Conservation (phyloP, 2,888 invertebrate species). For the Cinara cedri region DNA sequence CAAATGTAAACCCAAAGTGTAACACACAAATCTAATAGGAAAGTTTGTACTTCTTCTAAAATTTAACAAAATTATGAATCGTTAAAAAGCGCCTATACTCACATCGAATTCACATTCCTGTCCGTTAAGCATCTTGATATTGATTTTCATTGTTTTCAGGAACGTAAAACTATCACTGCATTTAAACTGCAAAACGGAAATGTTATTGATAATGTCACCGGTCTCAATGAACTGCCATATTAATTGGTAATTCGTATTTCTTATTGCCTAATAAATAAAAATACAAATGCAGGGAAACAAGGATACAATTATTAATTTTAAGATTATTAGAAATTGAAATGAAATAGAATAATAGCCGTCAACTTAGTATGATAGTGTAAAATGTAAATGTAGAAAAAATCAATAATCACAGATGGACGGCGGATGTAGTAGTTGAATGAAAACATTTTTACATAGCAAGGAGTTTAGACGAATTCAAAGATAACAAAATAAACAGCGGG, state of each 20-base stretch:
- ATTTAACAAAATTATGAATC: conserved; percentile 39
- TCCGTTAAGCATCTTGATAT: conserved; percentile 60
- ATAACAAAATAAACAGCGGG: not conserved
- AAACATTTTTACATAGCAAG: not conserved
- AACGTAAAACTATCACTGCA: not conserved
- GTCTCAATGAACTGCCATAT: not conserved
- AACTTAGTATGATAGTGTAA: not conserved
- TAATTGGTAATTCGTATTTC: not conserved
- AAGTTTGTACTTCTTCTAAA: conserved; percentile 20
- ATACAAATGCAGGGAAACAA: not conserved
- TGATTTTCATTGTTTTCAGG: conserved; percentile 59
- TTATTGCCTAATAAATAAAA: not conserved
- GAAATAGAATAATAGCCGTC: not conserved
- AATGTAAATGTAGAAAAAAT: not conserved
- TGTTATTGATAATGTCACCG: not conserved
- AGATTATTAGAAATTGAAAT: not conserved
- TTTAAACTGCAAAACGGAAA: conserved; percentile 1
- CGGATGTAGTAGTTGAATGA: not conserved
- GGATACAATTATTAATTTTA: not conserved
- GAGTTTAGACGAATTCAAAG: conserved; percentile 5
- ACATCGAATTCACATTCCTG: conserved; percentile 60
- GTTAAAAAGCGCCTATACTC: conserved; percentile 54
- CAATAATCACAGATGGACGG: not conserved
- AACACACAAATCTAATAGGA: conserved; percentile 38
- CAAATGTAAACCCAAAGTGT: conserved; percentile 8